Base-by-base conservation (phyloP, 2,797 vertebrate species). In the Triplophysa yarkandensis region DNA sequence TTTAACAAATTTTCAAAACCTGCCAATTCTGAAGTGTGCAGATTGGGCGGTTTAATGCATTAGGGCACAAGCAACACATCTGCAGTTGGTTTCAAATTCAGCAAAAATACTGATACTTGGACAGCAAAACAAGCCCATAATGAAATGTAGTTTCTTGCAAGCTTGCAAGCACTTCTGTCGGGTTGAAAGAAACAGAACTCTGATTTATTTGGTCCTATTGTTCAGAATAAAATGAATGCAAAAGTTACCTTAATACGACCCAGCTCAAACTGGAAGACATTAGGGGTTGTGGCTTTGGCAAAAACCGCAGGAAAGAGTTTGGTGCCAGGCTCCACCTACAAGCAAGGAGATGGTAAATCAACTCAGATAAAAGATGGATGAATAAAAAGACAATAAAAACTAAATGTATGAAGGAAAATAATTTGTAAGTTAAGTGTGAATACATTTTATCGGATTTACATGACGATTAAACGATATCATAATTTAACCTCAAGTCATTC, bases 271-370 rank as follows among this genome's bases (percentile, higher is more conserved):
- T 98, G 96, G 84, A 98, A 98, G 88, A 98, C 90, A 79, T 91
- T 93, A 54, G 87, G 91, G 72, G 93, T 94, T 61, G 95, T 98
- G 72, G 96, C 93, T 87, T 95, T 95, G 80, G 95, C 92, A 87
- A 98, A 98, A 62, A 97, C 96, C 27, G 96, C 97, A 80, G 97
- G 95, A 87, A 96, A 98, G 70, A 98, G 88, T 84, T 94, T 97
- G 19, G 95, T 95, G 72, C 93, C 90, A 9, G 95, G 94, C 81
- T 98, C 96, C 84, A 98, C 96, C 97, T 98, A 86, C 78, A 83
- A 71, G 7, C 39, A 32, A 6, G 43, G 21, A 76, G 36, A 71
- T 10, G 28, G 17, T 58, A 19, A 58, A 9, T 68, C 1, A 41
- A 73, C 5, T 44, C 25, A 19, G 50, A 9, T 17, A 6, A 32